Evolutionary conservation across 2,113 vertebrate species (phyloP).

Genomic region (Nesoenas mayeri): DNA sequence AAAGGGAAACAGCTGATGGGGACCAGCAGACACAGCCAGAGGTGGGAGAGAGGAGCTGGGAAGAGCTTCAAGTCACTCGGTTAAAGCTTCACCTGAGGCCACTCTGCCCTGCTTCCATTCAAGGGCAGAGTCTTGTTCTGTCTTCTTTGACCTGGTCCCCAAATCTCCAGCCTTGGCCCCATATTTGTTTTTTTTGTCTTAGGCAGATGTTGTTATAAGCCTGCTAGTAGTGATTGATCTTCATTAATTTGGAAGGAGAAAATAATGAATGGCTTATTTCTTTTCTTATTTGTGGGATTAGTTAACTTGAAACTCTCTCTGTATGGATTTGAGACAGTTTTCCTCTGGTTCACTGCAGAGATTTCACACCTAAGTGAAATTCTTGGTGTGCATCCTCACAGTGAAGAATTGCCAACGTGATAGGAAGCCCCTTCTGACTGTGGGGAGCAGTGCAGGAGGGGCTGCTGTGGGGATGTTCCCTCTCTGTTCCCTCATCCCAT

Average conservation of each 20-base stretch:
- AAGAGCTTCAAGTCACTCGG: not conserved
- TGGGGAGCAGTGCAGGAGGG: not conserved
- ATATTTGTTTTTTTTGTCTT: not conserved
- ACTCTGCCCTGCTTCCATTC: not conserved
- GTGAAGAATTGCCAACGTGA: not conserved
- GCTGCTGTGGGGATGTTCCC: not conserved
- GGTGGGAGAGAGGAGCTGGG: not conserved
- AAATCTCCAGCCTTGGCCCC: not conserved
- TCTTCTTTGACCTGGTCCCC: not conserved
- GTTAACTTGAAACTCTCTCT: not conserved
- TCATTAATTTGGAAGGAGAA: not conserved
- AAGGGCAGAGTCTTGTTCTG: not conserved
- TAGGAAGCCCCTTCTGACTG: not conserved
- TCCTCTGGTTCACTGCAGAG: not conserved
- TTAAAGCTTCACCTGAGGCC: not conserved
- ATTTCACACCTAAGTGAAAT: not conserved
- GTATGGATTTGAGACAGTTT: not conserved
- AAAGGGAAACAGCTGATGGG: not conserved
- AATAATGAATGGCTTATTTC: not conserved
- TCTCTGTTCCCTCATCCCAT: not conserved
- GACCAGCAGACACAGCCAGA: not conserved
- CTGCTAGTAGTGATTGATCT: not conserved
- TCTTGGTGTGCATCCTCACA: accelerated
- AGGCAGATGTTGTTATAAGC: not conserved
- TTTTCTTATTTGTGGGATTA: not conserved